Conservation (phyloP, 2,797 vertebrate genomes). For the Falco biarmicus region DNA sequence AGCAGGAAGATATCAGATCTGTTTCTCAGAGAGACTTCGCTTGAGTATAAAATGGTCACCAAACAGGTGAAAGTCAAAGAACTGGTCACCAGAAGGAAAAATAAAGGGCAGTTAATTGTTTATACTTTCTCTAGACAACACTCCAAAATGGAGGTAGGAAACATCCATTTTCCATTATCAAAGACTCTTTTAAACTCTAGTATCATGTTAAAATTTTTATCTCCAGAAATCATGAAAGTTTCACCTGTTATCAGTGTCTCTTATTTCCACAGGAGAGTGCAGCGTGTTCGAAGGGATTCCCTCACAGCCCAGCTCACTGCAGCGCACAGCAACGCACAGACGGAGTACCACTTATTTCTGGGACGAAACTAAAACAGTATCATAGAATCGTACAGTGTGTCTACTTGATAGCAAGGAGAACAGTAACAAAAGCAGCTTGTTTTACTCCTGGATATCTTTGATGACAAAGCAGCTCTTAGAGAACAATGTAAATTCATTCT, state of each 20-base stretch:
- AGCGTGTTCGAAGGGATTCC: background rate
- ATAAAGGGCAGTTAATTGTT: background rate
- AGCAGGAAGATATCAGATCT: background rate
- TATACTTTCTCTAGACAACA: background rate
- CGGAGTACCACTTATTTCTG: background rate
- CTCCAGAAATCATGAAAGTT: background rate
- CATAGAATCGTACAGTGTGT: background rate
- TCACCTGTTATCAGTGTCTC: background rate
- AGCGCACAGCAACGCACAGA: background rate
- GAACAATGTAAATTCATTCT: background rate
- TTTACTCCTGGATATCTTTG: background rate
- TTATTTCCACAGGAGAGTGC: background rate
- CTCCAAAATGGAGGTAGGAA: background rate
- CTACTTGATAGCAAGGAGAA: background rate
- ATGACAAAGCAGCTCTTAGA: background rate
- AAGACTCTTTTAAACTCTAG: background rate
- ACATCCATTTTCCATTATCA: background rate
- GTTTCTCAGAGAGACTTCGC: background rate
- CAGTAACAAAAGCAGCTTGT: background rate
- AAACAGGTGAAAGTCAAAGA: background rate
- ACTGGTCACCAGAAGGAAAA: background rate
- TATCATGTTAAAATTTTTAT: background rate
- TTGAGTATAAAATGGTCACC: background rate
- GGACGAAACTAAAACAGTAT: background rate
- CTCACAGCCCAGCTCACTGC: background rate